Conservation (phyloP, 2,113 vertebrate species). For the Heterotilapia buettikoferi region DNA sequence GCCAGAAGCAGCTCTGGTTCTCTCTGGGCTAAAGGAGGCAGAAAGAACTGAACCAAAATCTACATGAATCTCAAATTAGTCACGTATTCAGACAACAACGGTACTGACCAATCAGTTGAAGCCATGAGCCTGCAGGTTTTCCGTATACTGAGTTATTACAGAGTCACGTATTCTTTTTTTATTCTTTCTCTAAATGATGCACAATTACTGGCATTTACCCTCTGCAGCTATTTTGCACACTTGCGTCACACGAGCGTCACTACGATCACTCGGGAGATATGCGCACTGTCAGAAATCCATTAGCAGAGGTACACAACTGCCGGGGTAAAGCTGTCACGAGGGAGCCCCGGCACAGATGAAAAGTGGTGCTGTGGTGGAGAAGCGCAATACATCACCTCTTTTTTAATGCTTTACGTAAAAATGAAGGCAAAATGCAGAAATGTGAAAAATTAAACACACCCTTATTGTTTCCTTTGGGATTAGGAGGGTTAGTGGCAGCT, state of each 20-base stretch:
- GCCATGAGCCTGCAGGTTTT: neutral
- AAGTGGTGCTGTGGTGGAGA: neutral
- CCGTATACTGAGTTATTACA: neutral
- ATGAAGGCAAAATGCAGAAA: neutral
- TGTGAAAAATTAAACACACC: neutral
- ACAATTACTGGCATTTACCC: neutral
- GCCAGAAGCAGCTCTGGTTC: neutral
- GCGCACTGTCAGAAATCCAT: neutral
- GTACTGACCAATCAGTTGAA: slow-evolving; percentile 3
- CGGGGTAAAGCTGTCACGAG: neutral
- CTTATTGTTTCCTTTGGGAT: neutral
- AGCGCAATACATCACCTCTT: neutral
- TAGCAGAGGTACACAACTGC: neutral
- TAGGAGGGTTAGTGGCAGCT: neutral
- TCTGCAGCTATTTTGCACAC: neutral
- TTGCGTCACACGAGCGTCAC: neutral
- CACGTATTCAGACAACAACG: slow-evolving; percentile 1
- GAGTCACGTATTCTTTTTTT: neutral
- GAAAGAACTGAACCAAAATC: neutral
- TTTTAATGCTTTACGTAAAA: neutral
- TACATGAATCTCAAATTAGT: neutral
- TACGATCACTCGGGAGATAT: neutral
- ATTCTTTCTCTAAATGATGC: neutral
- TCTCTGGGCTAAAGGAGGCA: neutral
- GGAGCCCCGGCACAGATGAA: neutral